Conservation (phyloP, 2,888 invertebrate genomes). For the Conus canariensis region DNA sequence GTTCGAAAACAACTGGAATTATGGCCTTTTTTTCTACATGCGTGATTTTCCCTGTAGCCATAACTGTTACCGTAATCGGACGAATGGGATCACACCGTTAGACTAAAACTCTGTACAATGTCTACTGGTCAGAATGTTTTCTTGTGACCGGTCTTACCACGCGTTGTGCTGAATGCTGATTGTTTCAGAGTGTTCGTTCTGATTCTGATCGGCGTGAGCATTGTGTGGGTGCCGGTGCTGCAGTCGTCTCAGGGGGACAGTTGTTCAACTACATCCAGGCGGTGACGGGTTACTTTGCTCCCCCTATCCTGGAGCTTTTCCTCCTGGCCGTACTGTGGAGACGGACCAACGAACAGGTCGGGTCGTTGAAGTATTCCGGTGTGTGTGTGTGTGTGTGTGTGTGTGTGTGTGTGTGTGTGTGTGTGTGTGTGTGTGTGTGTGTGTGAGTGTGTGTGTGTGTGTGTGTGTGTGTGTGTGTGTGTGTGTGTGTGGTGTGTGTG, state of each 20-base stretch:
- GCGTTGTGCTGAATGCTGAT: not conserved
- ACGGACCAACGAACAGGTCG: slow-evolving; percentile 80
- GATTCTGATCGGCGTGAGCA: slow-evolving; percentile 72
- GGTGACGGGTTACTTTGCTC: slow-evolving; percentile 81
- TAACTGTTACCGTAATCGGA: too few relatives aligned
- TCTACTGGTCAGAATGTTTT: too few relatives aligned
- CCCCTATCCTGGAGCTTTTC: slow-evolving; percentile 82
- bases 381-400: not conserved
- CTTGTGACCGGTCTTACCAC: too few relatives aligned
- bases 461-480: too few relatives aligned
- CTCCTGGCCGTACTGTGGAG: slow-evolving; percentile 80
- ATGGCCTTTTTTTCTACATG: too few relatives aligned
- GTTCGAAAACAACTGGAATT: too few relatives aligned
- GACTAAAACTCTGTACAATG: too few relatives aligned
- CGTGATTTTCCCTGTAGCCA: too few relatives aligned
- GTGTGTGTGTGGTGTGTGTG: too few relatives aligned
- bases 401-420: not conserved
- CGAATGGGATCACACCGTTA: too few relatives aligned
- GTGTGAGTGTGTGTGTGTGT: not conserved
- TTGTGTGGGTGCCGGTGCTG: slow-evolving; percentile 81
- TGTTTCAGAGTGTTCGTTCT: slow-evolving; percentile 74
- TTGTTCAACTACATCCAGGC: slow-evolving; percentile 82
- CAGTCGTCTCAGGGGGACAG: slow-evolving; percentile 80
- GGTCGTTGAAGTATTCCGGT: not conserved
- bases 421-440: not conserved